A percentile compares a stretch with the other conserved stretches of the same genome.
These are phyloP conservation scores for Melinopterus prodromus DNA, from an alignment of 2,888 invertebrate species.

Conservation along the genomic window DNA sequence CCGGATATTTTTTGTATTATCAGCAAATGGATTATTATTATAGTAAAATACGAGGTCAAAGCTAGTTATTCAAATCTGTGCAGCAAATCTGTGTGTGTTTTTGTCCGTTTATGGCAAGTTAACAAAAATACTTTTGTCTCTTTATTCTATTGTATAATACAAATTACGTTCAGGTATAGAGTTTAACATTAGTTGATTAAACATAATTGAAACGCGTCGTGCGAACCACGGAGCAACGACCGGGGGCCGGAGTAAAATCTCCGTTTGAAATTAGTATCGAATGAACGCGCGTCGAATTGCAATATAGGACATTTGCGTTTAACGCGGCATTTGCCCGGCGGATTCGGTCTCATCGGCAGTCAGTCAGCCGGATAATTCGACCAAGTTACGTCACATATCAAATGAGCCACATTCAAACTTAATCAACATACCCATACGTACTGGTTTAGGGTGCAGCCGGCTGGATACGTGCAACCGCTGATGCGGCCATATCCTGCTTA, in stretches of 20 bases:
- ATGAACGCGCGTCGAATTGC: neutral
- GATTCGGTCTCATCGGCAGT: neutral
- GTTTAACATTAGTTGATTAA: too few species aligned
- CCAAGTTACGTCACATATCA: slow-evolving; percentile 4
- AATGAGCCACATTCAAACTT: slow-evolving; percentile 4
- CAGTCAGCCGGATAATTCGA: neutral
- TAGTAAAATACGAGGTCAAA: too few species aligned
- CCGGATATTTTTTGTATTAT: too few species aligned
- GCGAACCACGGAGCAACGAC: too few species aligned
- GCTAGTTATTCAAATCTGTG: too few species aligned
- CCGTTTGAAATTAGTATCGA: neutral
- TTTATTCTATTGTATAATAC: too few species aligned
- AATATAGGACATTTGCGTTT: neutral
- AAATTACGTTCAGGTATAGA: too few species aligned
- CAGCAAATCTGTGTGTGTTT: too few species aligned
- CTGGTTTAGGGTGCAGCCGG: neutral
- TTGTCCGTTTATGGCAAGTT: too few species aligned
- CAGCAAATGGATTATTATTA: too few species aligned
- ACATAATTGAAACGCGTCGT: too few species aligned
- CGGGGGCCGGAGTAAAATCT: neutral
- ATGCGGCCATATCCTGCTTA: neutral
- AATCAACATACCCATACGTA: neutral
- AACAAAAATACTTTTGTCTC: too few species aligned
- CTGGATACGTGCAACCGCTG: neutral
- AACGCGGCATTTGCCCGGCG: neutral